Evolutionary conservation across 2,797 vertebrate genomes (phyloP), one percentile per base, ranked within the genome.

Genomic region (Helostoma temminkii): DNA sequence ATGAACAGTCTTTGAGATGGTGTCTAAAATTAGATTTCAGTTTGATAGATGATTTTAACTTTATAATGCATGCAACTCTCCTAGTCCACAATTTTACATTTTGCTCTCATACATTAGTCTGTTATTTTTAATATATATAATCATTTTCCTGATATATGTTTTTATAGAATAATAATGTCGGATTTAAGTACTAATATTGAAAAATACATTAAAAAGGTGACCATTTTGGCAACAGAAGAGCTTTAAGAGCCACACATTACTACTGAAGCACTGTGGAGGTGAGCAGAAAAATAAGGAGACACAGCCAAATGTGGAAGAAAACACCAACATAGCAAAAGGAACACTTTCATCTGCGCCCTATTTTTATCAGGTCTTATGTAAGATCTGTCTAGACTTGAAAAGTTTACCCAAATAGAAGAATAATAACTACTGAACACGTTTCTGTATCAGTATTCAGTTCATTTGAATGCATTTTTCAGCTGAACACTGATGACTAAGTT

Each of bases 381-480:
- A 77, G 28, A 43, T 56, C 60, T 55, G 80, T 81, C 80, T 83
- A 55, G 72, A 84, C 80, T 19, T 19, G 41, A 54, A 57, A 30
- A 46, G 66, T 74, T 71, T 59, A 64, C 54, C 2, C 30, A 62
- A 65, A 57, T 25, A 46, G 45, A 43, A 15, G n/a, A 64, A 43
- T n/a, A 37, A 15, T 18, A 64, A 37, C 24, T 28, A 30, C 7
- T 22, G 8, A 41, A 61, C 21, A 21, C 28, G 25, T 25, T 59
- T 59, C 36, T 57, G 25, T 19, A 18, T 28, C 8, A 41, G 22
- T 9, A 14, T 9, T 61, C 32, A 26, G 0, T 26, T 25, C 1
- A 67, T 24, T 11, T 59, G 9, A 16, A 5, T 39, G 16, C 42
- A 36, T 14, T n/a, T 21, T 15, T 16, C 2, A 11, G 26, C 18